These are phyloP conservation scores for Zaprionus davidi DNA, from an alignment of 1,140 invertebrate species.

Conservation along the genomic window DNA sequence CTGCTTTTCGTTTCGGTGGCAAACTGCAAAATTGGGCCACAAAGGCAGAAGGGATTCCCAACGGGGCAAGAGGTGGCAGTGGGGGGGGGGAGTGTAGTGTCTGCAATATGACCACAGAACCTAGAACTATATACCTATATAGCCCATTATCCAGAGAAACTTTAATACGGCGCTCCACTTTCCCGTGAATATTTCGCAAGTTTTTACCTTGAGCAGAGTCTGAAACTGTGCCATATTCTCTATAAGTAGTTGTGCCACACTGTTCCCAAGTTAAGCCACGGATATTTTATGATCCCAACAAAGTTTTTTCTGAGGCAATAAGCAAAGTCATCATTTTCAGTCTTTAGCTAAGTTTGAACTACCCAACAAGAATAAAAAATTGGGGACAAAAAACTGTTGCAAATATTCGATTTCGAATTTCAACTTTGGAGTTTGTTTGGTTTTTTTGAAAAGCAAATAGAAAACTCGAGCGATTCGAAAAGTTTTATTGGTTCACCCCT, in stretches of 20 bases:
- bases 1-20: constrained; percentile 29
- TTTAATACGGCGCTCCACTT: neutral
- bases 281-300: neutral
- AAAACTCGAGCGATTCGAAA: too few species aligned
- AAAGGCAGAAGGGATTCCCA: neutral
- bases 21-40: constrained; percentile 31
- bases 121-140: constrained; percentile 3
- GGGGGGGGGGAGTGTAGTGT: neutral
- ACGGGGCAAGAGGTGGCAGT: neutral
- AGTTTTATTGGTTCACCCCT: too few species aligned
- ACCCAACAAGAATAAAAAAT: too few species aligned
- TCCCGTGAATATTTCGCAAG: neutral
- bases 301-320: neutral
- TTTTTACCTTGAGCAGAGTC: neutral
- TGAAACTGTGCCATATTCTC: neutral
- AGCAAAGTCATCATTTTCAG: neutral
- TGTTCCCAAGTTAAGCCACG: neutral
- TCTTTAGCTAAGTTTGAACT: neutral
- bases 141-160: neutral
- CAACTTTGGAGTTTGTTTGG: too few species aligned
- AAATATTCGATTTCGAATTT: too few species aligned
- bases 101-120: neutral
- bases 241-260: neutral
- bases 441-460: too few species aligned
- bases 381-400: too few species aligned